phyloP scores from a whole-genome alignment of 1,140 invertebrate genomes.

The Chironomus striatipennis region DNA sequence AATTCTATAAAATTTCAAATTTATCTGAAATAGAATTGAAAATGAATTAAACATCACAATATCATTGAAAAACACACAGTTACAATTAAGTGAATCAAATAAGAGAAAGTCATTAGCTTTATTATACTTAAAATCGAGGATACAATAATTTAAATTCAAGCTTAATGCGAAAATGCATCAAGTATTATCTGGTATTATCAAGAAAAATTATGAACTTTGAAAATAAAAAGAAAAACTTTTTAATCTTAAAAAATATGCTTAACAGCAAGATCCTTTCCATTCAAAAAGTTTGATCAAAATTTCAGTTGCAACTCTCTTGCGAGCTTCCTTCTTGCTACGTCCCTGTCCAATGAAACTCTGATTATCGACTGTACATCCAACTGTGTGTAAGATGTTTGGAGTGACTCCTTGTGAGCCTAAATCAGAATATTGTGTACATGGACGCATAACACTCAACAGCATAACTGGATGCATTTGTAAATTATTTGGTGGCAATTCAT shows the following conservation, averaged over 20 bases:
- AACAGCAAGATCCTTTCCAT: conserved; percentile 5
- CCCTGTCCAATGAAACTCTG: conserved; percentile 44
- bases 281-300: conserved; percentile 43
- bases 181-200: no score
- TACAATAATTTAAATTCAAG: no score
- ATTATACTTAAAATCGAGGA: no score
- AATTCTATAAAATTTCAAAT: no score
- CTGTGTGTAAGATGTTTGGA: conserved; percentile 48
- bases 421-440: conserved; percentile 53
- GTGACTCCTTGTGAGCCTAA: conserved; percentile 48
- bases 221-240: background rate
- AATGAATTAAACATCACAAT: no score
- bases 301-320: conserved; percentile 42
- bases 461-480: conserved; percentile 58
- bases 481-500: conserved; percentile 49
- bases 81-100: no score
- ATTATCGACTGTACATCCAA: conserved; percentile 45
- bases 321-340: conserved; percentile 45
- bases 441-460: conserved; percentile 57
- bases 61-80: no score
- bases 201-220: no score
- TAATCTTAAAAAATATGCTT: background rate
- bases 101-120: no score
- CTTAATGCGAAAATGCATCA: no score
- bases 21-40: no score